These are phyloP conservation scores for Acrocyrtus sp. DNA, from an alignment of 2,888 invertebrate genomes.

Conservation along the genomic window DNA sequence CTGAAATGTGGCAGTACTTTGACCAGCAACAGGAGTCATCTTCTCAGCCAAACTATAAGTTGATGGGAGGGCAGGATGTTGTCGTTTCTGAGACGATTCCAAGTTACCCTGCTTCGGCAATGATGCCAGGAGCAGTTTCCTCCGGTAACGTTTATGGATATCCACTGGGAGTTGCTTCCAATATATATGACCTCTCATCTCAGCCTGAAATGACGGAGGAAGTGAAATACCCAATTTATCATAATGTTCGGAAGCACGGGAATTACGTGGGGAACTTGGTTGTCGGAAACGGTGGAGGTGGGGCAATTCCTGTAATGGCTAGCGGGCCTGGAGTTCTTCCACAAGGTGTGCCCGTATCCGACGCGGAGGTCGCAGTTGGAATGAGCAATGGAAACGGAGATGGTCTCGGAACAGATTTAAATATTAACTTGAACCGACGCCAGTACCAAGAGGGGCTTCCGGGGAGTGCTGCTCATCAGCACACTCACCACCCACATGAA, in stretches of 20 bases:
- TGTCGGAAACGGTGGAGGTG: slow-evolving; percentile 14
- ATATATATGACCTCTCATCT: slow-evolving; percentile 54
- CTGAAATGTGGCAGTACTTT: slow-evolving; percentile 65
- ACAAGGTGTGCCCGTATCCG: slow-evolving; percentile 41
- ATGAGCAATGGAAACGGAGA: slow-evolving; percentile 53
- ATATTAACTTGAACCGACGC: slow-evolving; percentile 55
- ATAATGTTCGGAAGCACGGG: slow-evolving; percentile 60
- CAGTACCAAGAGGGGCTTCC: slow-evolving; percentile 38
- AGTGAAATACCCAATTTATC: slow-evolving; percentile 60
- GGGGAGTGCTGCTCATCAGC: slow-evolving; percentile 20
- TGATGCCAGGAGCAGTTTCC: slow-evolving; percentile 39
- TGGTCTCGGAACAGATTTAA: slow-evolving; percentile 37
- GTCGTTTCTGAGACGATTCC: slow-evolving; percentile 52
- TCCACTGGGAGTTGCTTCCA: slow-evolving; percentile 41
- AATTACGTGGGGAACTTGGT: slow-evolving; percentile 40
- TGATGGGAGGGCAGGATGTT: slow-evolving; percentile 27
- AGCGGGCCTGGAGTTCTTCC: slow-evolving; percentile 26
- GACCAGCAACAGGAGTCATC: slow-evolving; percentile 44
- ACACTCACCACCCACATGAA: no score
- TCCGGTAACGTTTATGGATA: slow-evolving; percentile 42
- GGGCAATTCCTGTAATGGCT: neutral
- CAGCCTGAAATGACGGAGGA: slow-evolving; percentile 59
- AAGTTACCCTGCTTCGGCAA: slow-evolving; percentile 51
- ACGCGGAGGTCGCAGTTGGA: slow-evolving; percentile 46
- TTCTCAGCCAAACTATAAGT: slow-evolving; percentile 22